phyloP scores from a whole-genome alignment of 2,113 vertebrate genomes.

The Sinocyclocheilus rhinocerous region DNA sequence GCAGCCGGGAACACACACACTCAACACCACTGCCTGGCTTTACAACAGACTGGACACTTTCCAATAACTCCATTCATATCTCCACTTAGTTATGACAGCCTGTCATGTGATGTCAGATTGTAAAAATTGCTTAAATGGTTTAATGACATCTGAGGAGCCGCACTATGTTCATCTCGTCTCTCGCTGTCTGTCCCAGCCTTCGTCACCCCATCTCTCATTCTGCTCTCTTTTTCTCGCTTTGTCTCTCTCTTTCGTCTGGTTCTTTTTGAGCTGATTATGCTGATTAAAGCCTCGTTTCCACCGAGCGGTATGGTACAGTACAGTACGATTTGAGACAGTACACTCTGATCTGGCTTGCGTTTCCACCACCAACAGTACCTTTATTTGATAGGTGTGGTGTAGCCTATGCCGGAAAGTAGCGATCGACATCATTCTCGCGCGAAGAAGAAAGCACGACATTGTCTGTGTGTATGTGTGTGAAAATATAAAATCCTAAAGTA shows the following conservation, averaged over 20 bases:
- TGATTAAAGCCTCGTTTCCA: slow-evolving; percentile 9
- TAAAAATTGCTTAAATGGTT: slow-evolving; percentile 23
- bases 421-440: no score
- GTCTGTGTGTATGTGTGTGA: no score
- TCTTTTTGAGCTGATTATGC: slow-evolving; percentile 33
- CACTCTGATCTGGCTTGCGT: no score
- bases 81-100: neutral
- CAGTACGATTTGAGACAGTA: no score
- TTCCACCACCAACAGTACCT: no score
- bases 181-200: neutral
- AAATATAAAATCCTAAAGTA: no score
- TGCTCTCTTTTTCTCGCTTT: neutral
- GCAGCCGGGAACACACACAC: neutral
- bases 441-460: no score
- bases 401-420: no score
- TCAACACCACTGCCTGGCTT: slow-evolving; percentile 13
- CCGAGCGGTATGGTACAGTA: no score
- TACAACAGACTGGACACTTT: slow-evolving; percentile 11
- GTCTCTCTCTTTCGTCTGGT: neutral
- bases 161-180: neutral
- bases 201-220: neutral
- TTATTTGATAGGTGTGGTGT: no score
- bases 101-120: slow-evolving; percentile 28
- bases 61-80: neutral
- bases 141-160: slow-evolving; percentile 9